Evolutionary conservation across 2,113 vertebrate genomes (phyloP).

Genomic region (Equus quagga): DNA sequence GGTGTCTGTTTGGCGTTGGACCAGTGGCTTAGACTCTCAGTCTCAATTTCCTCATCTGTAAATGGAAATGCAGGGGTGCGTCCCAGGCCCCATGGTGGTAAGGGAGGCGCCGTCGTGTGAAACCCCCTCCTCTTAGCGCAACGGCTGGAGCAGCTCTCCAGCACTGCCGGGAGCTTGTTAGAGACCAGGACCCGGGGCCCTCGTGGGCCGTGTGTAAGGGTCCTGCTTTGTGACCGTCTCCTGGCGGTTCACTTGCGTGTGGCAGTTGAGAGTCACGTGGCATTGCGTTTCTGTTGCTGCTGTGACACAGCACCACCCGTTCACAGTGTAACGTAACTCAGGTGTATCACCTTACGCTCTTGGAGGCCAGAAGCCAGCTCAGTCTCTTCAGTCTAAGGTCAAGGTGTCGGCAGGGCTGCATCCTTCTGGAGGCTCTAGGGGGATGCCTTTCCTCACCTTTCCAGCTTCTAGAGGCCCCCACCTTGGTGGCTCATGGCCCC

Average conservation of each 20-base stretch:
- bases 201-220: too few relatives aligned
- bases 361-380: too few relatives aligned
- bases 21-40: background rate
- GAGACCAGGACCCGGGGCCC: too few relatives aligned
- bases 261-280: background rate
- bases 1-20: background rate
- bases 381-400: background rate
- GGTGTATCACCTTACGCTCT: background rate
- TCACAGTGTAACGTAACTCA: background rate
- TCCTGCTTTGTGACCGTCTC: background rate
- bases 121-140: background rate
- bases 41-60: background rate
- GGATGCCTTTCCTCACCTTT: background rate
- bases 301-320: background rate
- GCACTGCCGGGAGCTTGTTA: background rate
- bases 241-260: background rate
- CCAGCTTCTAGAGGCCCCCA: background rate
- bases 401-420: background rate
- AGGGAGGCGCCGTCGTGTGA: background rate
- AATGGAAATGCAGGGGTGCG: background rate
- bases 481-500: background rate
- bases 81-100: background rate
- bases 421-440: background rate
- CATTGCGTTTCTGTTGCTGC: background rate
- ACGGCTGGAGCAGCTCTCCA: background rate